These are phyloP conservation scores for Pheosia gnoma DNA, from an alignment of 2,888 invertebrate genomes.

Conservation along the genomic window DNA sequence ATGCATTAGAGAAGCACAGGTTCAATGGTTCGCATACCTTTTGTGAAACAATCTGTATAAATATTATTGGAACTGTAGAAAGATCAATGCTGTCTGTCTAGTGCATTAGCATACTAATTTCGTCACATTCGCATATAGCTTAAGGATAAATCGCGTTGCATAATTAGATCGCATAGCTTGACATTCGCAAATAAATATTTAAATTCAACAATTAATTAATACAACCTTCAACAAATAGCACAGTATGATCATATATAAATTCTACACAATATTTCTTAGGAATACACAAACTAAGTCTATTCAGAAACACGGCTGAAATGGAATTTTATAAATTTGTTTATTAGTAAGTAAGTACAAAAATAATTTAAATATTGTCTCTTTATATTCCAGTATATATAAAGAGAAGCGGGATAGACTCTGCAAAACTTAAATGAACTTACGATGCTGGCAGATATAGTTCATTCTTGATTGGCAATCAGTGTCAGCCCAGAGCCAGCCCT, in stretches of 20 bases:
- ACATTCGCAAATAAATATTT: constrained; percentile 15
- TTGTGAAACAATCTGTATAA: no score
- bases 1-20: no score
- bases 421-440: constrained; percentile 83
- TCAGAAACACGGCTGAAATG: no score
- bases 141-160: constrained; percentile 1
- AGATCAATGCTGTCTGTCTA: neutral
- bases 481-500: constrained; percentile 97
- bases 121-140: constrained; percentile 7
- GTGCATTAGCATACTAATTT: neutral
- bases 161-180: neutral
- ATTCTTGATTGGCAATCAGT: constrained; percentile 93
- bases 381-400: neutral
- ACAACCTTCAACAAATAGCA: neutral
- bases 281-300: neutral
- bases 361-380: neutral
- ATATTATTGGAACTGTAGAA: no score
- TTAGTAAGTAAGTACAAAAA: no score
- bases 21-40: no score
- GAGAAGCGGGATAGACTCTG: constrained; percentile 7
- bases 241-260: neutral
- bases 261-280: neutral
- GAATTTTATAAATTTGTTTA: no score
- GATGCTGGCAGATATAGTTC: constrained; percentile 97
- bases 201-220: neutral